Evolutionary conservation across 2,888 invertebrate genomes (phyloP).

Genomic region (Cerceris ruficornis): DNA sequence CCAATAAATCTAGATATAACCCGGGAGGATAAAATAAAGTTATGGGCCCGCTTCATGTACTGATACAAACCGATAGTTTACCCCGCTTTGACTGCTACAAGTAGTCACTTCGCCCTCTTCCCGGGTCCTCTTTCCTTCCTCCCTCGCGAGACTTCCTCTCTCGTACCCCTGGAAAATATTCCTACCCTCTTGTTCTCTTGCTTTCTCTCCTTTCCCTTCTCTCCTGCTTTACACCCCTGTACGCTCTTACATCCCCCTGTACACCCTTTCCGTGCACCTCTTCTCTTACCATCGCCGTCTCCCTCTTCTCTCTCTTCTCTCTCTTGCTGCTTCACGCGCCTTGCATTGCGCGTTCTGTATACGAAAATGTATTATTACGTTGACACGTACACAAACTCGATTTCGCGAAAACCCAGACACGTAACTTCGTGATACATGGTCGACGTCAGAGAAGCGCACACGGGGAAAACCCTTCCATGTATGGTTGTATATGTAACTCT

Average conservation of each 20-base stretch:
- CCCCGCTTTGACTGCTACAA: conserved; percentile 64
- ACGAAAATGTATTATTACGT: conserved; percentile 71
- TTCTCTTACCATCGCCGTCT: neutral
- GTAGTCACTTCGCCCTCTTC: conserved; percentile 51
- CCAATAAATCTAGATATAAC: conserved; percentile 74
- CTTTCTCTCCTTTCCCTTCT: conserved; percentile 12
- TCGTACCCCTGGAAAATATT: neutral
- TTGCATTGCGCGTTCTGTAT: conserved; percentile 38
- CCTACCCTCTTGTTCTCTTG: neutral
- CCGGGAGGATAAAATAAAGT: conserved; percentile 75
- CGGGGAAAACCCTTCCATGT: neutral
- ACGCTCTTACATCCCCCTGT: neutral
- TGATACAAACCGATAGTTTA: conserved; percentile 72
- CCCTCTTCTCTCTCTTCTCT: neutral
- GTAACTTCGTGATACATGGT: conserved; percentile 66
- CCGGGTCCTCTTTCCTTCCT: conserved; percentile 20
- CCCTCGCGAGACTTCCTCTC: neutral
- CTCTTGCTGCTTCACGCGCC: neutral
- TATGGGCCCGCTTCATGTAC: conserved; percentile 73
- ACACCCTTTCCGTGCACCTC: neutral
- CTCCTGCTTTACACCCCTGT: neutral
- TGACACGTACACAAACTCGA: conserved; percentile 72
- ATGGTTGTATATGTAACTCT: conserved; percentile 1
- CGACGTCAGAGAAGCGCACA: conserved; percentile 28
- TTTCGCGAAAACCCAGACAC: conserved; percentile 67